A percentile compares a stretch with the other conserved stretches of the same genome.
These are phyloP conservation scores for Paraplagusia blochii DNA, from an alignment of 2,113 vertebrate genomes.

Conservation along the genomic window DNA sequence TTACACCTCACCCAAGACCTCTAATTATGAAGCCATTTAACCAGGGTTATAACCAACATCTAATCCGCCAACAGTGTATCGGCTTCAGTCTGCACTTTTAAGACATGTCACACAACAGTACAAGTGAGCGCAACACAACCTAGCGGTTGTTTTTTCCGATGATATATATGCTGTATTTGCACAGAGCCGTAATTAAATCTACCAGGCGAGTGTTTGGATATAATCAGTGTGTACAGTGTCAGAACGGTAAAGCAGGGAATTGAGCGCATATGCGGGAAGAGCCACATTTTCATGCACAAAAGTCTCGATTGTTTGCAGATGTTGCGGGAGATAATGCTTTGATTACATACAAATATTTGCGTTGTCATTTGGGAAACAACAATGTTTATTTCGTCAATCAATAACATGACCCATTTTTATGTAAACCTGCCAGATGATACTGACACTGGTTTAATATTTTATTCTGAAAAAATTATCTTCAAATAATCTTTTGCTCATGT, in stretches of 20 bases:
- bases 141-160: constrained; percentile 20
- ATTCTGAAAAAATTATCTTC: too few species aligned
- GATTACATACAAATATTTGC: constrained; percentile 19
- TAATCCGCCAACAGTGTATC: constrained; percentile 40
- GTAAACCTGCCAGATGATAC: too few species aligned
- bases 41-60: constrained; percentile 65
- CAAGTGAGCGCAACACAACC: constrained; percentile 44
- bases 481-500: too few species aligned
- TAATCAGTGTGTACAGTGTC: constrained; percentile 37
- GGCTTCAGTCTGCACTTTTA: constrained; percentile 41
- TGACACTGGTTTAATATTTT: too few species aligned
- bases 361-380: constrained; percentile 8
- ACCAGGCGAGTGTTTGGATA: constrained; percentile 26
- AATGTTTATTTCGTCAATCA: background rate
- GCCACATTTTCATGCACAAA: constrained; percentile 14
- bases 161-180: constrained; percentile 23
- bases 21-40: constrained; percentile 71
- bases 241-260: constrained; percentile 31
- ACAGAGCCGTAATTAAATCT: constrained; percentile 41
- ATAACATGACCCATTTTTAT: too few species aligned
- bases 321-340: constrained; percentile 6
- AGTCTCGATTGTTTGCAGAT: constrained; percentile 19
- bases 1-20: constrained; percentile 68
- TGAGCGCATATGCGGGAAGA: constrained; percentile 32
- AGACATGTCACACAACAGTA: constrained; percentile 44